A percentile compares a stretch with the other conserved stretches of the same genome.
Conservation (phyloP, 2,797 vertebrate species). For the Melanotaenia nigrans region DNA sequence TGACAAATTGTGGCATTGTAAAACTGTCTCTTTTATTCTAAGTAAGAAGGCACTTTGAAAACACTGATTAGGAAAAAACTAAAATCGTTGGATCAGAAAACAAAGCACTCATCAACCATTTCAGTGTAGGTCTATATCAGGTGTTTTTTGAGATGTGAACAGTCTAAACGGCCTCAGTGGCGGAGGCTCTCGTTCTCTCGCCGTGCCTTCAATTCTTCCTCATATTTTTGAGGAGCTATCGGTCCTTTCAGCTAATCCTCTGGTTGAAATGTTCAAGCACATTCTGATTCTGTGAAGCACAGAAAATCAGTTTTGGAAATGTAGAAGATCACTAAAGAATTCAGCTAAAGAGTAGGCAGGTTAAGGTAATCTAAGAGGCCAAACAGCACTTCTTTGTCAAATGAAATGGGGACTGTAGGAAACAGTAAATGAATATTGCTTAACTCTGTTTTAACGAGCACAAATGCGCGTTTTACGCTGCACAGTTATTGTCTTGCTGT, state of each 20-base stretch:
- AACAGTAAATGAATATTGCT: not conserved
- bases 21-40: no score
- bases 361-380: conserved; percentile 5
- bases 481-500: conserved; percentile 3
- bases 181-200: not conserved
- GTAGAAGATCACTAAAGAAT: conserved; percentile 25
- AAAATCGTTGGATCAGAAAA: not conserved
- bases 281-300: not conserved
- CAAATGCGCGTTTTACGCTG: not conserved
- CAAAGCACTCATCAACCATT: not conserved
- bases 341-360: not conserved
- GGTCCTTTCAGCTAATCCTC: not conserved
- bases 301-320: conserved; percentile 21
- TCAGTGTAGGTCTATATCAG: not conserved
- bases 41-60: not conserved
- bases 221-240: not conserved
- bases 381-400: not conserved
- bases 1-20: no score
- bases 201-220: not conserved
- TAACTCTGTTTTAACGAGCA: not conserved
- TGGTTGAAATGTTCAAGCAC: conserved; percentile 14
- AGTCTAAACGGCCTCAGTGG: not conserved
- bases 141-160: not conserved
- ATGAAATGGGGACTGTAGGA: not conserved
- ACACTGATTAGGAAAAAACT: not conserved